These are phyloP conservation scores for Drosophila grimshawi DNA, from an alignment of 1,140 invertebrate species.

Conservation along the genomic window DNA sequence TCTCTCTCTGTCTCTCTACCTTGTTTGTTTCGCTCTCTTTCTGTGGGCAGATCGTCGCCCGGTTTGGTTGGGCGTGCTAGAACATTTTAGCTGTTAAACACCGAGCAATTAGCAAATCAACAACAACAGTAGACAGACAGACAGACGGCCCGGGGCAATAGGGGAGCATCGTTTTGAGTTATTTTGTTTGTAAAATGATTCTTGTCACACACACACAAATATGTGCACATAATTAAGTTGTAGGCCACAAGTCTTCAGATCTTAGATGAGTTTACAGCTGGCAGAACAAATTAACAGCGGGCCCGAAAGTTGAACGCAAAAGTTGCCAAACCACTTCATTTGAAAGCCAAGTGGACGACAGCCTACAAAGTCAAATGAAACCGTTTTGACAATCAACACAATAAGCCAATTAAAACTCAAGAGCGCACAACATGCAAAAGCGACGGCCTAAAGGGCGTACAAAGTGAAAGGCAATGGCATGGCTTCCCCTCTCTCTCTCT, in stretches of 20 bases:
- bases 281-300: slow-evolving; percentile 11
- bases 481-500: not conserved
- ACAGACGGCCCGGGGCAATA: not conserved
- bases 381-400: slow-evolving; percentile 61
- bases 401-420: slow-evolving; percentile 75
- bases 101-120: slow-evolving; percentile 76
- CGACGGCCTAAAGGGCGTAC: slow-evolving; percentile 31
- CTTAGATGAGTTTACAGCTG: slow-evolving; percentile 8
- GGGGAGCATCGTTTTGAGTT: slow-evolving; percentile 41
- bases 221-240: not conserved
- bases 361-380: slow-evolving; percentile 19
- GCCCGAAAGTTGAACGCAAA: slow-evolving; percentile 28
- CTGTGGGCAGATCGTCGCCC: slow-evolving; percentile 10
- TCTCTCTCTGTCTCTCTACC: not conserved
- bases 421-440: slow-evolving; percentile 33
- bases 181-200: slow-evolving; percentile 50
- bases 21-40: not conserved
- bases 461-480: slow-evolving; percentile 49
- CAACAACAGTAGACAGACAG: slow-evolving; percentile 62
- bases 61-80: slow-evolving; percentile 32
- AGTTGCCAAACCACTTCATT: slow-evolving; percentile 43
- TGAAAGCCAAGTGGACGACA: slow-evolving; percentile 33
- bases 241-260: slow-evolving; percentile 32
- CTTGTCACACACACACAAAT: slow-evolving; percentile 15
- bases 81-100: slow-evolving; percentile 52